phyloP scores from a whole-genome alignment of 2,888 invertebrate genomes.

The Myopa tessellatipennis region DNA sequence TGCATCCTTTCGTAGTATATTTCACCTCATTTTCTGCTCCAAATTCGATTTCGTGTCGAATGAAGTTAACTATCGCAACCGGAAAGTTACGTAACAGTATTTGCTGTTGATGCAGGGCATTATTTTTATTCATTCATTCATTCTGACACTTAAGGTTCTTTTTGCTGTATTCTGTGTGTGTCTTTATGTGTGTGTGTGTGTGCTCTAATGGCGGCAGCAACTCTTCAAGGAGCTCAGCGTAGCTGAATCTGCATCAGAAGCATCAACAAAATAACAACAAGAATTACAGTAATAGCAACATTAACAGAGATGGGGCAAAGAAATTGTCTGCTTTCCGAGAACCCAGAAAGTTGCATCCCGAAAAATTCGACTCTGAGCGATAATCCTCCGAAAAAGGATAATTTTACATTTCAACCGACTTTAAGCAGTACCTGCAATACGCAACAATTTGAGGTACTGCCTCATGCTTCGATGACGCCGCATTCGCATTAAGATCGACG shows the following conservation, averaged over 20 bases:
- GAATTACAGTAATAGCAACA: neutral
- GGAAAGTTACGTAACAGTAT: constrained; percentile 16
- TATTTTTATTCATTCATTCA: too few species aligned
- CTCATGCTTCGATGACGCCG: neutral
- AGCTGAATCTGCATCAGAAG: too few species aligned
- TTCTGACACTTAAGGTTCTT: too few species aligned
- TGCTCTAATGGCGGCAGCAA: neutral
- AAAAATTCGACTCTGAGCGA: constrained; percentile 45
- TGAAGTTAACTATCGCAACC: neutral
- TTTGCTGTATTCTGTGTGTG: too few species aligned
- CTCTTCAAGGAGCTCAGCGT: too few species aligned
- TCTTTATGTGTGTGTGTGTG: neutral
- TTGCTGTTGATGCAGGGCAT: neutral
- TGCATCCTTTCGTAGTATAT: too few species aligned
- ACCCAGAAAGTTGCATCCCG: constrained; percentile 39
- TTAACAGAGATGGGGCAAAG: neutral
- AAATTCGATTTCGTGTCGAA: constrained; percentile 7
- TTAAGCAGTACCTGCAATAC: neutral
- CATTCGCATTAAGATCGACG: neutral
- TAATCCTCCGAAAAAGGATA: constrained; percentile 27
- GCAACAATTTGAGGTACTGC: neutral
- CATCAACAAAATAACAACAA: neutral
- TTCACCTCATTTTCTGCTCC: too few species aligned
- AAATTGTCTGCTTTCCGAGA: neutral
- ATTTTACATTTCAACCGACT: neutral